These are phyloP conservation scores for Cheilosia urbana DNA, from an alignment of 2,888 invertebrate species.

Conservation along the genomic window DNA sequence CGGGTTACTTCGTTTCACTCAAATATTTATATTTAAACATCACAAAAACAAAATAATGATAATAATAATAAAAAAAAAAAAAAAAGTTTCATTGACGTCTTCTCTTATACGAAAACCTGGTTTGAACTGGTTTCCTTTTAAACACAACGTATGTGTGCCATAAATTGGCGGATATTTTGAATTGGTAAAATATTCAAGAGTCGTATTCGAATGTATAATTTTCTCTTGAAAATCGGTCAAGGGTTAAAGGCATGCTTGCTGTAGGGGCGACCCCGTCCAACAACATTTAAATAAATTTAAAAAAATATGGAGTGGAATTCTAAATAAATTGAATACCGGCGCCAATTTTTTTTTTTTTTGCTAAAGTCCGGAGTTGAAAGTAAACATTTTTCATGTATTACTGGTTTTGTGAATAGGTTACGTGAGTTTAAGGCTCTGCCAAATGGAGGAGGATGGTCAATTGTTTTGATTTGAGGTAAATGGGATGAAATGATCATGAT, in stretches of 20 bases:
- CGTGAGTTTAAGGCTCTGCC: background rate
- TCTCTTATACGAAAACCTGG: conserved; percentile 13
- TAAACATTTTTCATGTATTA: background rate
- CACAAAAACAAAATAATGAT: background rate
- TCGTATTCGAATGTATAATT: too few relatives aligned
- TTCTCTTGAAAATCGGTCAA: conserved; percentile 42
- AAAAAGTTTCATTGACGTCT: conserved; percentile 21
- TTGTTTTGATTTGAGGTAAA: too few relatives aligned
- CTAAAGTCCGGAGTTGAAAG: background rate
- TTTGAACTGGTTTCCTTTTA: conserved; percentile 26
- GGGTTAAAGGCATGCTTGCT: conserved; percentile 13
- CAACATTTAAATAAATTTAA: conserved; percentile 6
- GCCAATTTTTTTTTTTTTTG: background rate
- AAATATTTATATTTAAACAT: conserved; percentile 1
- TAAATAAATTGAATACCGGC: conserved; percentile 23
- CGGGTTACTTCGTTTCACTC: background rate
- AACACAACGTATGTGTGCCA: conserved; percentile 7
- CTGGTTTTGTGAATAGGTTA: background rate
- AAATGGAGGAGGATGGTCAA: too few relatives aligned
- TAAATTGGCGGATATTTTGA: conserved; percentile 32
- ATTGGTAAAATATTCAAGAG: background rate
- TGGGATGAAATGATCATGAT: too few relatives aligned
- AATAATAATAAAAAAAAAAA: background rate
- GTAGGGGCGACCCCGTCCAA: background rate
- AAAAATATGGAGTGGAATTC: conserved; percentile 13